A percentile compares a stretch with the other conserved stretches of the same genome.
Conservation (phyloP, 2,113 vertebrate species). For the Sapajus apella region DNA sequence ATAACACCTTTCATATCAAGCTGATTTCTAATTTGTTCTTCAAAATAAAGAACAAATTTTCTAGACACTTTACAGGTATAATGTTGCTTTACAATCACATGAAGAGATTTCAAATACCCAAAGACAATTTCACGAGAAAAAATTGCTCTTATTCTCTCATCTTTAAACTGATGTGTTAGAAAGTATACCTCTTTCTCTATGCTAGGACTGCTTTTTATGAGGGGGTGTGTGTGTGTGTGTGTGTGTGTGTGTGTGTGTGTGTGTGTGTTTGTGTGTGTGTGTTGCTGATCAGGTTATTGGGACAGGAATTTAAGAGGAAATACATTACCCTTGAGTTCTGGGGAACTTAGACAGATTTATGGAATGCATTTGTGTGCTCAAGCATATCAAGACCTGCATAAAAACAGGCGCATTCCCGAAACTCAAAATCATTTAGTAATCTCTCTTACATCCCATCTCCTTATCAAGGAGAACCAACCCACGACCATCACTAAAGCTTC, state of each 20-base stretch:
- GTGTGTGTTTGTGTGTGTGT: constrained; percentile 34
- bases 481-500: constrained; percentile 58
- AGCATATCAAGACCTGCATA: constrained; percentile 72
- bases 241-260: constrained; percentile 31
- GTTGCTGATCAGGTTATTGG: constrained; percentile 19
- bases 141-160: background rate
- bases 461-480: constrained; percentile 76
- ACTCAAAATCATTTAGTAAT: constrained; percentile 79
- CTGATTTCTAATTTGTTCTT: constrained; percentile 57
- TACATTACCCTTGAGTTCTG: constrained; percentile 72
- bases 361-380: constrained; percentile 67
- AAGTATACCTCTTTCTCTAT: constrained; percentile 53
- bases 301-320: constrained; percentile 71
- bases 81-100: constrained; percentile 1
- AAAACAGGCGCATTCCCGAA: constrained; percentile 55
- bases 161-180: background rate
- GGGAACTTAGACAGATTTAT: constrained; percentile 77
- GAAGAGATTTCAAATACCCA: constrained; percentile 45
- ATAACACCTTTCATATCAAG: constrained; percentile 41
- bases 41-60: constrained; percentile 47
- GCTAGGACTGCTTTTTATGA: constrained; percentile 15
- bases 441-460: constrained; percentile 68
- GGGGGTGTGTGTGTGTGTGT: background rate
- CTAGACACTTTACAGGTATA: constrained; percentile 27
- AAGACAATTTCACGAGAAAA: constrained; percentile 28